Evolutionary conservation across 92 coral and sea anemone genomes (phyloP).

Genomic region (Diadumene lineata): DNA sequence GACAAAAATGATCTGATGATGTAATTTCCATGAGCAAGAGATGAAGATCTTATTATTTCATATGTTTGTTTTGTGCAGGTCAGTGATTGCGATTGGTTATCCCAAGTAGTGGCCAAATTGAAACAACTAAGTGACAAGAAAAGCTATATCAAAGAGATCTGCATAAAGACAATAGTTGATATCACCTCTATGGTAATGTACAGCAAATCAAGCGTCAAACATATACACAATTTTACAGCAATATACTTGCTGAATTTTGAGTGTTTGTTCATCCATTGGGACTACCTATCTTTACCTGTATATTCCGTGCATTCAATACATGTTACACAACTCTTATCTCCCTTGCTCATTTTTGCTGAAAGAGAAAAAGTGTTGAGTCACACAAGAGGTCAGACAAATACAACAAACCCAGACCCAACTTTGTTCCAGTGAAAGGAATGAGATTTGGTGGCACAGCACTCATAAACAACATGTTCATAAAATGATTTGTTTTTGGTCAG

Average conservation of each 20-base stretch:
- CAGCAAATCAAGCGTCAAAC: too few relatives aligned
- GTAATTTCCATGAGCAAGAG: too few relatives aligned
- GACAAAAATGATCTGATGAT: too few relatives aligned
- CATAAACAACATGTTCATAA: neutral
- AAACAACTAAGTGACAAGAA: conserved; percentile 76
- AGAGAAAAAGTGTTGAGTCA: too few relatives aligned
- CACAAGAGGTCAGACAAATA: too few relatives aligned
- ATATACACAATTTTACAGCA: too few relatives aligned
- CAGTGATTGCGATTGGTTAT: conserved; percentile 50
- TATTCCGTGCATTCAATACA: neutral
- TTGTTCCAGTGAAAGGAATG: too few relatives aligned
- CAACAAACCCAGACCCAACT: too few relatives aligned
- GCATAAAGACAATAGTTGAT: conserved; percentile 82
- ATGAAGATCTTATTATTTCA: neutral
- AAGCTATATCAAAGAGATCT: conserved; percentile 83
- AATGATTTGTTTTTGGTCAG: conserved; percentile 45
- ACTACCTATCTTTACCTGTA: neutral
- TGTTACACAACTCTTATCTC: neutral
- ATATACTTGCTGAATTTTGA: too few relatives aligned
- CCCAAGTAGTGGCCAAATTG: conserved; percentile 52
- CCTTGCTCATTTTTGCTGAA: too few relatives aligned
- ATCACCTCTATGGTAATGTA: conserved; percentile 69
- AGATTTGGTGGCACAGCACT: too few relatives aligned
- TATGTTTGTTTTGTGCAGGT: neutral
- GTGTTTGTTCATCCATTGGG: too few relatives aligned